These are phyloP conservation scores for Chaenocephalus aceratus DNA, from an alignment of 2,113 vertebrate species.

Conservation along the genomic window DNA sequence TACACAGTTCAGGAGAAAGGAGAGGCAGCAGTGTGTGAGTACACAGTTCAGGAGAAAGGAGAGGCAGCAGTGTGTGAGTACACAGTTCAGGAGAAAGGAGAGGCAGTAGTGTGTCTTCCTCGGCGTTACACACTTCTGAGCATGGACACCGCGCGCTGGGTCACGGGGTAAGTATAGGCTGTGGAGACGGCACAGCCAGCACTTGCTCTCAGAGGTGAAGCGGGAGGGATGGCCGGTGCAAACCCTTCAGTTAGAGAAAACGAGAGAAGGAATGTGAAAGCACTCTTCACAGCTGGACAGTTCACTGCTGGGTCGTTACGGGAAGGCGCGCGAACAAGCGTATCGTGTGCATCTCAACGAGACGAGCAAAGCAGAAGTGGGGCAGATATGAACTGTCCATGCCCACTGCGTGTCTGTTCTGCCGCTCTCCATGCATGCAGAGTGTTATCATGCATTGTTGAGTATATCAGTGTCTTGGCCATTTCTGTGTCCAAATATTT, in stretches of 20 bases:
- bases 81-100: slow-evolving; percentile 25
- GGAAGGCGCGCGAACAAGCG: neutral
- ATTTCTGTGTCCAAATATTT: no score
- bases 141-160: slow-evolving; percentile 22
- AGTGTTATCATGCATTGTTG: no score
- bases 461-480: no score
- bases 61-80: slow-evolving; percentile 27
- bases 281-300: neutral
- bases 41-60: slow-evolving; percentile 25
- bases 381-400: no score
- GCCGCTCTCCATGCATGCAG: no score
- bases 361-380: neutral
- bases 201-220: slow-evolving; percentile 40
- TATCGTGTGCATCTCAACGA: neutral
- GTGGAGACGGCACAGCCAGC: slow-evolving; percentile 46
- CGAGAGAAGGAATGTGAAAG: slow-evolving; percentile 12
- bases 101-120: slow-evolving; percentile 20
- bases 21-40: slow-evolving; percentile 33
- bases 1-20: slow-evolving; percentile 26
- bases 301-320: neutral
- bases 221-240: neutral
- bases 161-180: slow-evolving; percentile 69
- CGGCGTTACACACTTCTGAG: slow-evolving; percentile 22
- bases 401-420: neutral
- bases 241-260: slow-evolving; percentile 26